A percentile compares a stretch with the other conserved stretches of the same genome.
These are phyloP conservation scores for Nannoperca obscura DNA, from an alignment of 2,797 vertebrate species.

Conservation along the genomic window DNA sequence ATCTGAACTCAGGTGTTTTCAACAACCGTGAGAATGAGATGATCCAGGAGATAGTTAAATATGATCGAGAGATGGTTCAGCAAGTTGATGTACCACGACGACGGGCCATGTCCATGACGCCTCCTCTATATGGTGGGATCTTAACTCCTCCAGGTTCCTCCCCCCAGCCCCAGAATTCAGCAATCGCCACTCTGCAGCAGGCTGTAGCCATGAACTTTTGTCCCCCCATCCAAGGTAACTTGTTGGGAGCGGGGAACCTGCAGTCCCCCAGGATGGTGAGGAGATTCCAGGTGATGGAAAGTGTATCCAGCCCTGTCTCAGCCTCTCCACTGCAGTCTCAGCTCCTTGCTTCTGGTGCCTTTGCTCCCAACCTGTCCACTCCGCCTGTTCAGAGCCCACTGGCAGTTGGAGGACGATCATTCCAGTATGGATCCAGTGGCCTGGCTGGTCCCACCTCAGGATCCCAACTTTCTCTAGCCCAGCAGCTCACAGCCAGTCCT, in stretches of 20 bases:
- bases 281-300: conserved; percentile 89
- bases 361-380: conserved; percentile 77
- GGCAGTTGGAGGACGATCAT: conserved; percentile 81
- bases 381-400: conserved; percentile 86
- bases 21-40: conserved; percentile 98
- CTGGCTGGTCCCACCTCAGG: conserved; percentile 81
- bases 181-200: conserved; percentile 95
- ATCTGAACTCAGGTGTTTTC: conserved; percentile 96
- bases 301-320: conserved; percentile 84
- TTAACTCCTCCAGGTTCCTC: conserved; percentile 82
- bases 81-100: conserved; percentile 90
- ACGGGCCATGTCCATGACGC: conserved; percentile 81
- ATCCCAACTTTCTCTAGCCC: conserved; percentile 91
- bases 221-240: conserved; percentile 90
- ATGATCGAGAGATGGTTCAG: conserved; percentile 98
- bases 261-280: conserved; percentile 92
- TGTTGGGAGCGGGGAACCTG: conserved; percentile 85
- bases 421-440: conserved; percentile 83
- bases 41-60: conserved; percentile 99
- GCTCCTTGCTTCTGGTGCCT: conserved; percentile 80
- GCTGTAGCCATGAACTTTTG: conserved; percentile 98
- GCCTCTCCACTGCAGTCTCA: conserved; percentile 86
- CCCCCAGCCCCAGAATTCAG: conserved; percentile 86
- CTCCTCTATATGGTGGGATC: conserved; percentile 77
- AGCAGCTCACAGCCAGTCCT: conserved; percentile 88